Evolutionary conservation across 2,888 invertebrate genomes (phyloP).

Genomic region (Escarpia spicata): DNA sequence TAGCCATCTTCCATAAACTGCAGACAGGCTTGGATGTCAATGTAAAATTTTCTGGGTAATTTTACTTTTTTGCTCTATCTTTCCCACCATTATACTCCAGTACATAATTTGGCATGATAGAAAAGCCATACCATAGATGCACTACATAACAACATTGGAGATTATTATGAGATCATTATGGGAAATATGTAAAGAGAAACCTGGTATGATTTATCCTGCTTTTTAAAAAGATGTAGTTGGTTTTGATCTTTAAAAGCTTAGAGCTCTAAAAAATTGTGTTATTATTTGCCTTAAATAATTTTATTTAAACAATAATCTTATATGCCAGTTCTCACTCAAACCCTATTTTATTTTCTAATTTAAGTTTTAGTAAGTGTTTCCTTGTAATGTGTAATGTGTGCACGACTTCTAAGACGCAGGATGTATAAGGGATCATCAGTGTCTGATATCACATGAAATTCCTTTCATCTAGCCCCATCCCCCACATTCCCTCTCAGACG

Average conservation of each 20-base stretch:
- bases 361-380: neutral
- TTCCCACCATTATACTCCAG: too few relatives aligned
- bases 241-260: too few relatives aligned
- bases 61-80: neutral
- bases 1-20: constrained; percentile 69
- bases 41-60: constrained; percentile 67
- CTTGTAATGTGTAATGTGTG: neutral
- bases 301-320: neutral
- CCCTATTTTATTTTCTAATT: neutral
- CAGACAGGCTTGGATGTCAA: constrained; percentile 72
- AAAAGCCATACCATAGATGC: too few relatives aligned
- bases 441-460: too few relatives aligned
- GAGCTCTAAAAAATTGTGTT: neutral
- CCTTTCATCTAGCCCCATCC: too few relatives aligned
- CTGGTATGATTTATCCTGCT: neutral
- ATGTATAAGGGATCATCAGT: too few relatives aligned
- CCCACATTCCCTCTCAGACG: too few relatives aligned
- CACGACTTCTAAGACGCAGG: too few relatives aligned
- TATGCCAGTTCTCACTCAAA: neutral
- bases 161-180: too few relatives aligned
- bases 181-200: too few relatives aligned
- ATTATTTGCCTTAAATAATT: neutral
- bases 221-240: neutral
- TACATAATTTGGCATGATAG: too few relatives aligned
- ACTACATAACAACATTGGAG: too few relatives aligned